These are phyloP conservation scores for Diploscapter pachys DNA, from an alignment of 1,140 invertebrate genomes.

Conservation along the genomic window DNA sequence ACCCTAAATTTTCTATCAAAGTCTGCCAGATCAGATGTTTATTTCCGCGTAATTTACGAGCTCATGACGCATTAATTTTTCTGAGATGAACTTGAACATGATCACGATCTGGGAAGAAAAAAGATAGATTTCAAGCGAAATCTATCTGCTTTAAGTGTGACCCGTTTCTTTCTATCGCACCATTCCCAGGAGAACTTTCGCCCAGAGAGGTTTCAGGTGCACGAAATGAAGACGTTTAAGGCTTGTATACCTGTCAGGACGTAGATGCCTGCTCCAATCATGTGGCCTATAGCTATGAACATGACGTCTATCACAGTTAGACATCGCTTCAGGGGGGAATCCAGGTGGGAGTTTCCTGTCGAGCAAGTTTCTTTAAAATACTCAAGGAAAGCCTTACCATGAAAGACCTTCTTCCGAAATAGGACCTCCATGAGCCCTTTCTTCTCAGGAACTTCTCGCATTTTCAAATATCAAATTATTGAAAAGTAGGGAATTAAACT, in stretches of 20 bases:
- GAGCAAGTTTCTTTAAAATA: neutral
- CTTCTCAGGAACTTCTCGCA: too few species aligned
- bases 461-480: too few species aligned
- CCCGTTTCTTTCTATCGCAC: neutral
- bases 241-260: constrained; percentile 54
- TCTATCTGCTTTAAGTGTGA: neutral
- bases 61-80: too few species aligned
- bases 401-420: constrained; percentile 27
- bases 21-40: neutral
- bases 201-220: neutral
- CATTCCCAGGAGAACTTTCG: neutral
- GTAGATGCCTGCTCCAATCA: constrained; percentile 47
- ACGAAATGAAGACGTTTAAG: neutral
- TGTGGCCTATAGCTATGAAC: constrained; percentile 67
- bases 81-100: too few species aligned
- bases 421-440: neutral
- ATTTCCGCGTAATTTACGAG: too few species aligned
- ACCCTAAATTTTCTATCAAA: constrained; percentile 63
- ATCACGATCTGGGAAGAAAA: too few species aligned
- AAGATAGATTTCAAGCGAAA: neutral
- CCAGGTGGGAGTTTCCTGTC: constrained; percentile 67
- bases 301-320: constrained; percentile 83
- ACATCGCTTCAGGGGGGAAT: constrained; percentile 80
- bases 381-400: neutral
- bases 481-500: too few species aligned